These are phyloP conservation scores for Aricia agestis DNA, from an alignment of 1,140 invertebrate species.

Conservation along the genomic window DNA sequence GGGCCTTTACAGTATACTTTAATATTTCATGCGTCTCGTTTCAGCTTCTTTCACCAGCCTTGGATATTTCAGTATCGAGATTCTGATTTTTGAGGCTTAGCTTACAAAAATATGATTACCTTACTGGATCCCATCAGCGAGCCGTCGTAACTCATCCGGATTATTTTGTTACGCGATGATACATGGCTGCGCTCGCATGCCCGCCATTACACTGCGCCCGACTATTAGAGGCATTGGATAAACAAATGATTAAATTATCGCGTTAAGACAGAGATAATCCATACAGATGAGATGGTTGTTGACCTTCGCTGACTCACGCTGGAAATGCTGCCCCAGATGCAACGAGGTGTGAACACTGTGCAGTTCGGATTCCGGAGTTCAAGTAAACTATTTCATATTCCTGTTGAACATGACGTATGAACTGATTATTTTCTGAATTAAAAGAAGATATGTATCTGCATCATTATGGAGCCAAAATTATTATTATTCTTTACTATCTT, in stretches of 20 bases:
- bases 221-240: conserved; percentile 70
- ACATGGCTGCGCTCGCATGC: conserved; percentile 61
- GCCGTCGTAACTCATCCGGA: conserved; percentile 53
- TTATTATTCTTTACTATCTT: too few relatives aligned
- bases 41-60: not conserved
- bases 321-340: conserved; percentile 21
- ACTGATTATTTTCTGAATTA: too few relatives aligned
- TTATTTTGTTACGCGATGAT: conserved; percentile 71
- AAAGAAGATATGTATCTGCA: too few relatives aligned
- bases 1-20: too few relatives aligned
- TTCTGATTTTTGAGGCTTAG: not conserved
- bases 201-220: conserved; percentile 55
- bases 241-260: conserved; percentile 73
- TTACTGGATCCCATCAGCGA: conserved; percentile 43
- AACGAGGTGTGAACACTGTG: not conserved
- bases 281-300: conserved; percentile 71
- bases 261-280: conserved; percentile 70
- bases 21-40: not conserved
- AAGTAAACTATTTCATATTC: not conserved
- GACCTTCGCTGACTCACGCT: conserved; percentile 59
- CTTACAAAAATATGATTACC: conserved; percentile 21
- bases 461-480: too few relatives aligned
- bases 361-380: not conserved
- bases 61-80: not conserved
- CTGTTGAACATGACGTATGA: too few relatives aligned